These are phyloP conservation scores for Micropoecilia bifurca DNA, from an alignment of 2,797 vertebrate genomes.

Conservation along the genomic window DNA sequence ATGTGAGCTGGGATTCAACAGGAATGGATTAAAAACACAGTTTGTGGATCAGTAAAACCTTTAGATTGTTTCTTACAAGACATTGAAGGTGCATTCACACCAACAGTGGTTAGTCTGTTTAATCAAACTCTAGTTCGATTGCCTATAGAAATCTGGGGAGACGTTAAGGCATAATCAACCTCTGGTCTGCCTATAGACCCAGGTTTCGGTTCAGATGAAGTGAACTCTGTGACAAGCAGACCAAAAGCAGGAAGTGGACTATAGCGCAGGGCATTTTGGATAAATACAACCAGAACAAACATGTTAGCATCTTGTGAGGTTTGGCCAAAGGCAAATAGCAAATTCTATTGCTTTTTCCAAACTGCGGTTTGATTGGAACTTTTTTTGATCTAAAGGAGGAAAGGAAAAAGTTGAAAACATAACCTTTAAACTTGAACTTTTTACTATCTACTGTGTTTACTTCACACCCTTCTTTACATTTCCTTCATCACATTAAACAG, in stretches of 20 bases:
- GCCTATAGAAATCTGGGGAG: neutral
- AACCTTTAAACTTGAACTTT: neutral
- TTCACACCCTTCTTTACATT: neutral
- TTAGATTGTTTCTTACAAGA: neutral
- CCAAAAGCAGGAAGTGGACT: too few relatives aligned
- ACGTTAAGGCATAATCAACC: neutral
- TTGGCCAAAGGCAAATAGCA: neutral
- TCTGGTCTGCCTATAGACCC: neutral
- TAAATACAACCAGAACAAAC: neutral
- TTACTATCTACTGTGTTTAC: neutral
- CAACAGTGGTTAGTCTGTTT: neutral
- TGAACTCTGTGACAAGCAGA: neutral
- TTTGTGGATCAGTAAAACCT: neutral
- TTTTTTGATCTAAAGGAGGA: neutral
- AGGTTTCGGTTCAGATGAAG: neutral
- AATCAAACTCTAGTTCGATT: neutral
- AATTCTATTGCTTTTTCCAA: neutral
- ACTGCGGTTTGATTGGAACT: neutral
- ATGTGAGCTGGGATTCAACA: neutral
- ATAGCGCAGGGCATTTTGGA: neutral
- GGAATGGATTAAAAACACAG: neutral
- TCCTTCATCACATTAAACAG: constrained; percentile 12
- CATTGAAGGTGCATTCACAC: neutral
- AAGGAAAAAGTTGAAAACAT: neutral
- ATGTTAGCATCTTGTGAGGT: neutral